A percentile compares a stretch with the other conserved stretches of the same genome.
Conservation (phyloP, 2,113 vertebrate species). For the Hippocampus comes region DNA sequence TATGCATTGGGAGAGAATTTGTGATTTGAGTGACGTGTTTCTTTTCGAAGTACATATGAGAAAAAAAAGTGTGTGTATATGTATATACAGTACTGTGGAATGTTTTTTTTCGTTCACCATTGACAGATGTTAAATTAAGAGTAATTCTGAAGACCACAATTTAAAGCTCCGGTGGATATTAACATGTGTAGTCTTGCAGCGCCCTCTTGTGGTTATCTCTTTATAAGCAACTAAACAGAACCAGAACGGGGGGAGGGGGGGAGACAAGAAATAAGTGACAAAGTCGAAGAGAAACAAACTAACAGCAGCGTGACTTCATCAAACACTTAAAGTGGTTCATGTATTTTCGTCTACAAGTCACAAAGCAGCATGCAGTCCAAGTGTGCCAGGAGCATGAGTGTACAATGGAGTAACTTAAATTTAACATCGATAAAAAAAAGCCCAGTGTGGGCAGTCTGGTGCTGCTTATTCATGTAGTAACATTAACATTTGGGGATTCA, state of each 20-base stretch:
- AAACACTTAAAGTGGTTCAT: background rate
- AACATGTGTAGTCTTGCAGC: slow-evolving; percentile 23
- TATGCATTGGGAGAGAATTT: too few species aligned
- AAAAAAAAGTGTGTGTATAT: background rate
- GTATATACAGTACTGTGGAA: too few species aligned
- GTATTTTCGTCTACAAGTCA: background rate
- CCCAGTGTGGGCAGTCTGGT: slow-evolving; percentile 3
- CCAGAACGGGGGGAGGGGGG: background rate
- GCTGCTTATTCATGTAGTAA: slow-evolving; percentile 63
- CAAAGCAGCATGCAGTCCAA: background rate
- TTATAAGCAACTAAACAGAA: slow-evolving; percentile 21
- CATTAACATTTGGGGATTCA: slow-evolving; percentile 62
- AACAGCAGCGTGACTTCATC: slow-evolving; percentile 1
- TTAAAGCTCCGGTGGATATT: background rate
- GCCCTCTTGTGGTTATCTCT: slow-evolving; percentile 48
- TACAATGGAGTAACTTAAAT: slow-evolving; percentile 6
- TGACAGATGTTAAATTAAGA: background rate
- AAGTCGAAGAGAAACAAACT: slow-evolving; percentile 14
- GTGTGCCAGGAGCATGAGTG: background rate
- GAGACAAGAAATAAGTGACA: background rate
- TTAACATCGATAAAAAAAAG: background rate
- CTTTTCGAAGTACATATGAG: too few species aligned
- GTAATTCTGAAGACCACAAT: background rate
- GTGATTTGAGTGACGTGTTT: too few species aligned
- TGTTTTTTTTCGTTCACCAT: too few species aligned